Evolutionary conservation across 2,113 vertebrate genomes (phyloP).

Genomic region (Podarcis cretensis): DNA sequence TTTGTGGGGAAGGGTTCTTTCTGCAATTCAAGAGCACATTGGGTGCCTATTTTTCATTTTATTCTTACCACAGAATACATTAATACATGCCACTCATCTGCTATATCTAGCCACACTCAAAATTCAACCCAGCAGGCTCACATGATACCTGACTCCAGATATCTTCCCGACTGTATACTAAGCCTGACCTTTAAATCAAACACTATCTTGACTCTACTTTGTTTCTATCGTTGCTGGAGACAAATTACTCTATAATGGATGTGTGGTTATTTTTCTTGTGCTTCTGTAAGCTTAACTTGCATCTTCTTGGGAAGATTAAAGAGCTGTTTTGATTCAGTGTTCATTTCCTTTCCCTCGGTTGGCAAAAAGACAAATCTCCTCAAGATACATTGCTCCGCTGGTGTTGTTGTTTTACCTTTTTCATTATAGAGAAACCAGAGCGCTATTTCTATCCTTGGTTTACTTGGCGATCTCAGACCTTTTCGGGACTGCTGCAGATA

Average conservation of each 20-base stretch:
- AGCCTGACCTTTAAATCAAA: conserved; percentile 16
- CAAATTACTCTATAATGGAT: conserved; percentile 4
- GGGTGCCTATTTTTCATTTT: neutral
- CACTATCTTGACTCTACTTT: conserved; percentile 20
- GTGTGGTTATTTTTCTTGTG: neutral
- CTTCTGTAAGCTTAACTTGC: conserved; percentile 3
- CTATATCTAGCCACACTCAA: neutral
- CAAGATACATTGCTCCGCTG: neutral
- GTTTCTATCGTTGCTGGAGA: neutral
- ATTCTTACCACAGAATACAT: neutral
- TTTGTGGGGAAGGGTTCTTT: accelerated
- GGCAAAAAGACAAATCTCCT: neutral
- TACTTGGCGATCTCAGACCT: neutral
- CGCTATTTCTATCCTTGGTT: neutral
- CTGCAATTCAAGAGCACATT: neutral
- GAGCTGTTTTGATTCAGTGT: neutral
- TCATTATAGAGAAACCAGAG: accelerated
- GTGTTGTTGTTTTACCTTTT: accelerated
- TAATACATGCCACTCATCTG: neutral
- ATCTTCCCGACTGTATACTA: neutral
- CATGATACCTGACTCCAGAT: neutral
- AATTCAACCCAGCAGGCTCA: conserved; percentile 1
- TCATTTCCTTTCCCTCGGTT: neutral
- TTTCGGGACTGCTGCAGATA: accelerated
- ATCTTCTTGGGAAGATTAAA: conserved; percentile 1